These are phyloP conservation scores for Listronotus bonariensis DNA, from an alignment of 1,140 invertebrate genomes.

Conservation along the genomic window DNA sequence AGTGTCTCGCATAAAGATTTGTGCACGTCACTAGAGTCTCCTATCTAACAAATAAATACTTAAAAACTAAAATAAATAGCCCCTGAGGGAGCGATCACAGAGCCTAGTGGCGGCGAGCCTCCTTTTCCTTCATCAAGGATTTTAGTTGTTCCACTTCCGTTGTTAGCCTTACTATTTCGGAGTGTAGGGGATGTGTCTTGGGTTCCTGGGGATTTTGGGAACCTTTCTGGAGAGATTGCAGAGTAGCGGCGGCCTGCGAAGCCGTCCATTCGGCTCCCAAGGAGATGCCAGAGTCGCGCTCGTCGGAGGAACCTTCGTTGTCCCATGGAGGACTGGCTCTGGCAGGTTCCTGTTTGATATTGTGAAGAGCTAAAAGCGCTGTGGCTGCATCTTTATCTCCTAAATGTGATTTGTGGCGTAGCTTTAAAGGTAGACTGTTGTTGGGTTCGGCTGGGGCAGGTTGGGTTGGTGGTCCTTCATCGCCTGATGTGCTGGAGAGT, in stretches of 20 bases:
- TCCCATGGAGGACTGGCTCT: conserved; percentile 81
- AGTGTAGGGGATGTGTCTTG: conserved; percentile 74
- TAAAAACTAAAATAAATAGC: conserved; percentile 54
- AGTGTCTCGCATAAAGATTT: conserved; percentile 32
- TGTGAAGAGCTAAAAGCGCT: conserved; percentile 75
- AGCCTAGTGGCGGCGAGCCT: conserved; percentile 36
- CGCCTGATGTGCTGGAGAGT: conserved; percentile 72
- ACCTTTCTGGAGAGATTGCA: conserved; percentile 55
- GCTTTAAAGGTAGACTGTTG: conserved; percentile 81
- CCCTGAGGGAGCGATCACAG: conserved; percentile 48
- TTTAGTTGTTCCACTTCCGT: conserved; percentile 91
- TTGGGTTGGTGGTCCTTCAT: conserved; percentile 64
- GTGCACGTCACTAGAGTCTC: conserved; percentile 38
- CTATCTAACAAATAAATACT: conserved; percentile 52
- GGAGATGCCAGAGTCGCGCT: conserved; percentile 86
- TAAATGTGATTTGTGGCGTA: conserved; percentile 89
- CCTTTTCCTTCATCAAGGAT: conserved; percentile 60
- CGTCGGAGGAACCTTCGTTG: conserved; percentile 82
- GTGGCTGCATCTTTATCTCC: conserved; percentile 85
- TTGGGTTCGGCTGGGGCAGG: conserved; percentile 55
- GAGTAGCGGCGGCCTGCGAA: conserved; percentile 50
- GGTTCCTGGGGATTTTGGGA: conserved; percentile 56
- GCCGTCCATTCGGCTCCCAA: conserved; percentile 72
- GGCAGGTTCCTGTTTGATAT: conserved; percentile 81
- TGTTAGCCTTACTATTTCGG: conserved; percentile 83